These are phyloP conservation scores for Drosophila dunni DNA, from an alignment of 1,140 invertebrate genomes.

Conservation along the genomic window DNA sequence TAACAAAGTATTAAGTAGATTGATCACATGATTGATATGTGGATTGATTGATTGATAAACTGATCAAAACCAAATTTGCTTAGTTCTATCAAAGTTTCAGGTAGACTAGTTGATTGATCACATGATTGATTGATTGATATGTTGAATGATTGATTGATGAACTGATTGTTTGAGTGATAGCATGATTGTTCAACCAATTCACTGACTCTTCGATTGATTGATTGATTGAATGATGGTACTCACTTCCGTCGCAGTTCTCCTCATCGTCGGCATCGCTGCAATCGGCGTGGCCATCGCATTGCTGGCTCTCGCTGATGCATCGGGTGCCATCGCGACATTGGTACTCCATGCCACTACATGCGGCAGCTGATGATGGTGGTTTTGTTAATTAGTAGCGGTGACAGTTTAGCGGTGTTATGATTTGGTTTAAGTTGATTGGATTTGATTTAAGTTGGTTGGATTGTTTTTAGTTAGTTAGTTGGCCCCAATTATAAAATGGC, in stretches of 20 bases:
- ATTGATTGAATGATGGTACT: constrained; percentile 53
- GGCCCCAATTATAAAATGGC: constrained; percentile 19
- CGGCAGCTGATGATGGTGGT: constrained; percentile 83
- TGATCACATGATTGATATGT: too few relatives aligned
- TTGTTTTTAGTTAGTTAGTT: constrained; percentile 61
- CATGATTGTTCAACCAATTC: constrained; percentile 4
- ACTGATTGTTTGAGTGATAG: constrained; percentile 1
- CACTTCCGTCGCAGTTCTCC: constrained; percentile 86
- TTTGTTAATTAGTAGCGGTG: constrained; percentile 43
- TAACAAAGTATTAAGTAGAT: not conserved
- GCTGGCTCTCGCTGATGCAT: constrained; percentile 84
- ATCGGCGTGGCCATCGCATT: constrained; percentile 89
- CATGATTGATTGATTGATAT: constrained; percentile 6
- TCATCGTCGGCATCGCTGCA: constrained; percentile 91
- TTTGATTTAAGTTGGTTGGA: not conserved
- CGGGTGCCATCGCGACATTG: constrained; percentile 86
- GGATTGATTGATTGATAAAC: too few relatives aligned
- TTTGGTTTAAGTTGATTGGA: not conserved
- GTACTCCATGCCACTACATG: constrained; percentile 87
- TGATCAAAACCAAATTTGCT: too few relatives aligned
- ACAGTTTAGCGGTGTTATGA: constrained; percentile 14
- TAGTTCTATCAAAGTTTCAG: not conserved
- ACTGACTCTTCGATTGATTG: constrained; percentile 6
- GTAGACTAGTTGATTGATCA: not conserved
- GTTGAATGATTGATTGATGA: constrained; percentile 6